These are phyloP conservation scores for Cyphomyrmex costatus DNA, from an alignment of 1,140 invertebrate genomes.

Conservation along the genomic window DNA sequence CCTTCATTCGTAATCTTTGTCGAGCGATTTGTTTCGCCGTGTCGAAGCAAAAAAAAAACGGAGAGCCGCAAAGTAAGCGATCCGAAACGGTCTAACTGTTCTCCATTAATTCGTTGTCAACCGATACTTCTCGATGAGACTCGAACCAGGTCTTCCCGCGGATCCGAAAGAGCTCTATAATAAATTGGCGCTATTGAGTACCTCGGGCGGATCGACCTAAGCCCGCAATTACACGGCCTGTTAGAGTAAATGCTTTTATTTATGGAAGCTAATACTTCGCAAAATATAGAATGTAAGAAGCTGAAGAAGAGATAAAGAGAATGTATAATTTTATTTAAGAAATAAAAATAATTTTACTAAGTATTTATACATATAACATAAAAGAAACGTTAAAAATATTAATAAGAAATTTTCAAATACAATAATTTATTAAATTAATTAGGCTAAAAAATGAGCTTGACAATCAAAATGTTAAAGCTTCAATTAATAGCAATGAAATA, in stretches of 20 bases:
- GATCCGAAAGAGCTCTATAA: constrained; percentile 41
- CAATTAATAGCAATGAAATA: not conserved
- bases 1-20: constrained; percentile 30
- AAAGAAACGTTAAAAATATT: too few relatives aligned
- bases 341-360: too few relatives aligned
- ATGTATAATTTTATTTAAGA: not conserved
- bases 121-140: constrained; percentile 25
- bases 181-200: constrained; percentile 24
- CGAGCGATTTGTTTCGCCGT: constrained; percentile 37
- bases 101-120: constrained; percentile 57
- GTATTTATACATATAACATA: too few relatives aligned
- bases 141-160: constrained; percentile 22
- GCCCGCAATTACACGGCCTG: constrained; percentile 12
- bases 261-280: not conserved
- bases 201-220: constrained; percentile 34
- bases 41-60: not conserved
- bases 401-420: too few relatives aligned
- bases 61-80: constrained; percentile 44
- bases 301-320: not conserved
- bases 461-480: not conserved
- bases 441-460: not conserved
- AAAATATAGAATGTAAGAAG: constrained; percentile 4
- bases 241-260: constrained; percentile 43
- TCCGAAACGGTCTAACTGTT: constrained; percentile 30
- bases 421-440: too few relatives aligned